Evolutionary conservation across 2,113 vertebrate species (phyloP).

Genomic region (Cnemophilus loriae): DNA sequence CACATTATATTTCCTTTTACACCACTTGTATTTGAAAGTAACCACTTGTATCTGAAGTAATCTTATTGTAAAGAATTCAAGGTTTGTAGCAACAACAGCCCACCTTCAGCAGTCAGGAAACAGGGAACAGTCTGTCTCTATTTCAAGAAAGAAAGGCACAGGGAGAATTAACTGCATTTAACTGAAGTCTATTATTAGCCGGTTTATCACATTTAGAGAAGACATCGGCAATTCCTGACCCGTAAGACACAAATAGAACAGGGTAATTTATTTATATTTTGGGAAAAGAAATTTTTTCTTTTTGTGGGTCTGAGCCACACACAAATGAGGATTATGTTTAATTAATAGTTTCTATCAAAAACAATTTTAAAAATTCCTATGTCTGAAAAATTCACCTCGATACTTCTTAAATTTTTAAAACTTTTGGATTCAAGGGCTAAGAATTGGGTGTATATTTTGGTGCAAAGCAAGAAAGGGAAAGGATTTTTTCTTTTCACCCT

Average conservation of each 20-base stretch:
- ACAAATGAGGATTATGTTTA: background rate
- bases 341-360: background rate
- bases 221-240: background rate
- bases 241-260: background rate
- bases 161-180: background rate
- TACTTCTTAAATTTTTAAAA: background rate
- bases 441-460: background rate
- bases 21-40: too few relatives aligned
- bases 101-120: background rate
- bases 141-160: background rate
- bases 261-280: conserved; percentile 2
- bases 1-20: background rate
- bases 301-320: background rate
- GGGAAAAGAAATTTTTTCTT: background rate
- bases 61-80: background rate
- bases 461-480: background rate
- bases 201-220: background rate
- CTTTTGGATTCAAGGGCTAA: background rate
- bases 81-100: background rate
- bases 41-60: background rate
- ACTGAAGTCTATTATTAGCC: background rate
- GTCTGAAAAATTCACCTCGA: background rate
- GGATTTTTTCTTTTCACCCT: background rate
- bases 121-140: background rate
- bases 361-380: background rate